Conservation (phyloP, 2,113 vertebrate species). For the Macaca nemestrina region DNA sequence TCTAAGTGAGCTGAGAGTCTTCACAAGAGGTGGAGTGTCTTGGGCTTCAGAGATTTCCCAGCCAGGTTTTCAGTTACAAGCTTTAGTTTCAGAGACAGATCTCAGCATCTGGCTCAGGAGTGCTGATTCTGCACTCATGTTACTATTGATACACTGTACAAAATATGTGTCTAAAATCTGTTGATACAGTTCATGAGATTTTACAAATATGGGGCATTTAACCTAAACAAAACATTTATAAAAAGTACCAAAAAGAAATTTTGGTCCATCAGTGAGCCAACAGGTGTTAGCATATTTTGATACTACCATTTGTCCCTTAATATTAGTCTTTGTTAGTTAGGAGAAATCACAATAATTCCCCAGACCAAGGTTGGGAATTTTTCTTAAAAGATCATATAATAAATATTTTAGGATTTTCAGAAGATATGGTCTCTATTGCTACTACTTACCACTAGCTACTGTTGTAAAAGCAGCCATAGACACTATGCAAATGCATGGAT, state of each 20-base stretch:
- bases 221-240: background rate
- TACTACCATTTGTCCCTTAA: background rate
- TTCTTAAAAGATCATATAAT: background rate
- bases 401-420: background rate
- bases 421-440: background rate
- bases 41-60: background rate
- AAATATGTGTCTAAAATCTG: background rate
- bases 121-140: background rate
- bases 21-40: background rate
- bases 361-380: background rate
- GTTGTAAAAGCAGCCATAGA: background rate
- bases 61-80: background rate
- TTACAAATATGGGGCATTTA: slow-evolving; percentile 8
- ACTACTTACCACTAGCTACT: background rate
- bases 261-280: background rate
- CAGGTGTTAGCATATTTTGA: background rate
- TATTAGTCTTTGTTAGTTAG: background rate
- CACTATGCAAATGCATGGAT: background rate
- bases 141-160: background rate
- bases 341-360: background rate
- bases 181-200: slow-evolving; percentile 15
- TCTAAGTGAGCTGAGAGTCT: background rate
- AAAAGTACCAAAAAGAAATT: slow-evolving; percentile 16
- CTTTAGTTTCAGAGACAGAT: slow-evolving; percentile 16
- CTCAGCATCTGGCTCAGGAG: background rate